Base-by-base conservation (phyloP, 2,113 vertebrate genomes). In the Eulacestoma nigropectus region DNA sequence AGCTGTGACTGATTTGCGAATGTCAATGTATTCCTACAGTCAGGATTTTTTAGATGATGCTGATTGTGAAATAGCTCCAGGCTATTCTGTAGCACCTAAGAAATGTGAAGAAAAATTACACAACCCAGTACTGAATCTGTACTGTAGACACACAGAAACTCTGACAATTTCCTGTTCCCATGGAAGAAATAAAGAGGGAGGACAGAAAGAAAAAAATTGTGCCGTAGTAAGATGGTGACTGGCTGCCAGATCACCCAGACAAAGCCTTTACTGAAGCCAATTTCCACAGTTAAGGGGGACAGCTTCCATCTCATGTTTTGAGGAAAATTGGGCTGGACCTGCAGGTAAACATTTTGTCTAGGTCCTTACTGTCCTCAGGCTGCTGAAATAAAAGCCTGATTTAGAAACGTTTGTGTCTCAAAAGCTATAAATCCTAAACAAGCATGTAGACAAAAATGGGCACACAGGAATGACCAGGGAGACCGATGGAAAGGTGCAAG, bases 41-140 rank as follows among this genome's bases (percentile, higher is more conserved):
- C 59, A 53, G 15, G 0, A 6, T 76, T 65, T 89, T 90, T 88
- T 21, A 83, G 67, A 80, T 46, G 8, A n/a, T 70, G 63, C 16
- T 84, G 72, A 76, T 42, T 69, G 42, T 62, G 75, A 92, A 95
- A 89, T 67, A 86, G 46, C 88, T 94, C 14, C 86, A 86, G 76
- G 88, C 94, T 93, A 47, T 74, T 93, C 86, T 74, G 11, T 74
- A 77, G 70, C 73, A 95, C 79, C 35, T 82, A 83, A 90, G 68
- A 94, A 95, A 92, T 25, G 50, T 59, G 79, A 90, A 84, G 68
- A 90, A 96, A 92, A 84, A 86, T 86, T 88, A 63, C 55, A 63
- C 35, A 93, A 59, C 42, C 23, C 13, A 20, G 50, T 55, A 74
- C 30, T 62, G 78, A 83, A 59, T 49, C 63, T 33, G 75, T 55